Evolutionary conservation across 2,888 invertebrate genomes (phyloP), one percentile per base, ranked within the genome.

Genomic region (Euproctis similis): DNA sequence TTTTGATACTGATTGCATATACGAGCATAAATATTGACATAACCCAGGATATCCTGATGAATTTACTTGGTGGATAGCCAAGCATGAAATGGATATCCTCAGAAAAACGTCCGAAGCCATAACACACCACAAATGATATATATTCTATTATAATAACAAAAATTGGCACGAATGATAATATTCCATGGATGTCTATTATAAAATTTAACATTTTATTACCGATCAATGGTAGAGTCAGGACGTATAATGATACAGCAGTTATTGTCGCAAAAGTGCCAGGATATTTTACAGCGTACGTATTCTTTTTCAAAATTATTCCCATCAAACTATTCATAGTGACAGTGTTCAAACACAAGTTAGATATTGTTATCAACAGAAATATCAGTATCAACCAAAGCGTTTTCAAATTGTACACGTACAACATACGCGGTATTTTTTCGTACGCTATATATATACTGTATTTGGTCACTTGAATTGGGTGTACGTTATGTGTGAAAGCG

Each of bases 1-100:
- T 1, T 8, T 23, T n/a, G 2, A 23, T 12, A n/a, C 8, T 8
- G n/a, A 23, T 12, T n/a, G n/a, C n/a, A n/a, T 23, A 23, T 13
- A 12, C 12, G 3, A 23, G n/a, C 1, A 23, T n/a, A 1, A 50
- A 11, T 10, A 37, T 42, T 0, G 71, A 59, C 2, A 51, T 7
- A 1, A 68, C 2, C 76, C 77, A 82, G 4, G 52, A 39, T 1
- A 59, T 9, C 45, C 71, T 77, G 44, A 80, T 65, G 14, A 34
- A 67, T 8, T 35, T 46, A 10, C 57, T 64, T 1, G 81, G 75
- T 13, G 63, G 65, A 4, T 76, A 53, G 0, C 84, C 85, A 30
- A 75, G 61, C 80, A 85, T 82, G 28, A 85, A 85, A 44, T 84
- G 82, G 6, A 84, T 61, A 27, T 85, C 82, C 54, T 84, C 84